Evolutionary conservation across 2,888 invertebrate genomes (phyloP), one percentile per base, ranked within the genome.

Genomic region (Tromatobia lineatoria): DNA sequence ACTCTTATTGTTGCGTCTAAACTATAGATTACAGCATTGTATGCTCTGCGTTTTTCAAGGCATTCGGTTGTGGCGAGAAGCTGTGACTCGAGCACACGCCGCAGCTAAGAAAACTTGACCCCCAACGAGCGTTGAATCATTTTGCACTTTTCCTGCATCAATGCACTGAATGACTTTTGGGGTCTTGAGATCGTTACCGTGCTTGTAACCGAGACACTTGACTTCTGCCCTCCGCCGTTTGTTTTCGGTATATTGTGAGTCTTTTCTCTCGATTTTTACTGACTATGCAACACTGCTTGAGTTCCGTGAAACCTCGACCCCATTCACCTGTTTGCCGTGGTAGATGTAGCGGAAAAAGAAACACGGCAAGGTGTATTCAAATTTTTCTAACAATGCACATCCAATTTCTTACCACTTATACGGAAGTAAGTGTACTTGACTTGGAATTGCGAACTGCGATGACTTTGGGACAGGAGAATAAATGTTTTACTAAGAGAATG

Each of bases 1-100:
- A 90, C 90, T 89, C 87, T 92, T 91, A 92, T 92, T 92, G 91
- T 92, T 90, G 87, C 75, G 75, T 83, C 88, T 87, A 88, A 91
- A 91, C 89, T 90, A 88, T 88, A 90, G 90, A 91, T 92, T 91
- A 88, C 89, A 87, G 88, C 87, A 91, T 91, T 92, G 90, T 90
- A 83, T 83, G 1, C 76, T 84, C 69, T 15, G 45, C 64, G 45
- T 47, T 25, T 20, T n/a, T 10, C 23, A 59, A 13, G 38, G 18
- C n/a, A 18, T 47, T 73, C 18, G 4, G n/a, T 57, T 29, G 34
- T 38, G 74, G 52, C 61, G 25, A 8, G 75, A 61, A 20, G 47
- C 61, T 47, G 57, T 50, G 64, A 47, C 18, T 34, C 13, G 73
- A 15, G 50, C 75, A 47, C 75, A 75, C 75, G 75, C 75, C 61